Percentiles rank a stretch among this genome's conserved stretches.
Evolutionary conservation across 2,888 invertebrate genomes (phyloP).

Genomic region (Eupithecia centaureata): DNA sequence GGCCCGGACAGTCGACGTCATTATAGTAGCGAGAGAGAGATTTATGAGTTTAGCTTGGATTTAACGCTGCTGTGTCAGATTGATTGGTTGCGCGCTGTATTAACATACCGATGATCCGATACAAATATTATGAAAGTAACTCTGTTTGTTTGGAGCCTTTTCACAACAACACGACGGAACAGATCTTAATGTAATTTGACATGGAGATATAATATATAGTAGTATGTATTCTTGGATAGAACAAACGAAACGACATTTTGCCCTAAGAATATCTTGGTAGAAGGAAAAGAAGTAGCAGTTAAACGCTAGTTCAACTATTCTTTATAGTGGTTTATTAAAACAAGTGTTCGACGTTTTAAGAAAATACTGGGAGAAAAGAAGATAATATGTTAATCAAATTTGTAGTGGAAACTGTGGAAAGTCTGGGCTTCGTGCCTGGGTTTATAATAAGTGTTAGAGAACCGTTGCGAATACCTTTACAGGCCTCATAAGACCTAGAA

Average conservation of each 20-base stretch:
- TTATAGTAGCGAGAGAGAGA: slow-evolving; percentile 31
- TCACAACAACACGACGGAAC: not conserved
- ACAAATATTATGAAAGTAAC: not conserved
- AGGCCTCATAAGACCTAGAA: not conserved
- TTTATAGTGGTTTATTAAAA: not conserved
- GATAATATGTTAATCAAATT: slow-evolving; percentile 8
- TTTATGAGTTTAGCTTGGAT: slow-evolving; percentile 38
- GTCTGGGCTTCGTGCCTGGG: slow-evolving; percentile 1
- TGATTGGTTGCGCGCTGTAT: slow-evolving; percentile 21
- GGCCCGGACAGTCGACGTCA: slow-evolving; percentile 51
- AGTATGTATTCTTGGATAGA: too few species aligned
- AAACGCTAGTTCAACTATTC: not conserved
- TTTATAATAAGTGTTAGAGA: not conserved
- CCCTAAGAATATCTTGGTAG: not conserved
- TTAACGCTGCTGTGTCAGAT: slow-evolving; percentile 22
- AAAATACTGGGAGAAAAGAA: not conserved
- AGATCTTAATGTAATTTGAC: not conserved
- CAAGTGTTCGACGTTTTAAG: not conserved
- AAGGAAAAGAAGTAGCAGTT: not conserved
- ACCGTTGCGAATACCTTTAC: slow-evolving; percentile 5
- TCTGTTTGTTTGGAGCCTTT: not conserved
- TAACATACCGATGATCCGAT: not conserved
- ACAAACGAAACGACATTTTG: not conserved
- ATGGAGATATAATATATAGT: not conserved
- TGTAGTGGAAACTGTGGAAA: not conserved